Evolutionary conservation across 2,113 vertebrate species (phyloP).

Genomic region (Microcebus griseorufus): DNA sequence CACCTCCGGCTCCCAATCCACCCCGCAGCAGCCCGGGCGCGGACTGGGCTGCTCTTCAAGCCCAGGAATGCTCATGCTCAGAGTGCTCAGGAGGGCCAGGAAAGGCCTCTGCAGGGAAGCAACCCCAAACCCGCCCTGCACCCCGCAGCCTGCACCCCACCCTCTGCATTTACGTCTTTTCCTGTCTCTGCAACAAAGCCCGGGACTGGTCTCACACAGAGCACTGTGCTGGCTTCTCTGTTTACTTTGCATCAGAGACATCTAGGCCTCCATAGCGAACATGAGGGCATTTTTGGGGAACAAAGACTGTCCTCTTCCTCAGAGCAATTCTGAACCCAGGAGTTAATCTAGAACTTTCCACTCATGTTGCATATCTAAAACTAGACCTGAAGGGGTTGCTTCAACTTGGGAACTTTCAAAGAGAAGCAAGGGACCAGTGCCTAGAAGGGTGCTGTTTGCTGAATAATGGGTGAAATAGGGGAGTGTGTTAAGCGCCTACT

Average conservation of each 20-base stretch:
- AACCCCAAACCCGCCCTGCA: accelerated
- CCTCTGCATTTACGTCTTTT: background rate
- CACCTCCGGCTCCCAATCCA: background rate
- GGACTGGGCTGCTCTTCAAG: background rate
- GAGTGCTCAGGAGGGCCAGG: background rate
- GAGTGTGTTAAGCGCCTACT: background rate
- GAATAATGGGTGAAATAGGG: background rate
- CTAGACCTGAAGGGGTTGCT: background rate
- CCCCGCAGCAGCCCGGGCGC: background rate
- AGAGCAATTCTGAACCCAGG: background rate
- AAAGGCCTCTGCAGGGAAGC: background rate
- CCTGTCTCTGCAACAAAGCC: background rate
- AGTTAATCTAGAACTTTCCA: background rate
- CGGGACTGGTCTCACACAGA: background rate
- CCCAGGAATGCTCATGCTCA: background rate
- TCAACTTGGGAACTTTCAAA: background rate
- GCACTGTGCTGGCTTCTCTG: background rate
- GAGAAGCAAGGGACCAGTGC: background rate
- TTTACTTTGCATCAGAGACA: background rate
- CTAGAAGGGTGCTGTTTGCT: background rate
- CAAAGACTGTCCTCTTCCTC: background rate
- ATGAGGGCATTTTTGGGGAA: background rate
- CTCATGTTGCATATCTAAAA: background rate
- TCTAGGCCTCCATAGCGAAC: accelerated
- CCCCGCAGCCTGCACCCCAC: accelerated